Evolutionary conservation across 2,888 invertebrate genomes (phyloP), one percentile per base, ranked within the genome.

Genomic region (Drosophila basisetae): DNA sequence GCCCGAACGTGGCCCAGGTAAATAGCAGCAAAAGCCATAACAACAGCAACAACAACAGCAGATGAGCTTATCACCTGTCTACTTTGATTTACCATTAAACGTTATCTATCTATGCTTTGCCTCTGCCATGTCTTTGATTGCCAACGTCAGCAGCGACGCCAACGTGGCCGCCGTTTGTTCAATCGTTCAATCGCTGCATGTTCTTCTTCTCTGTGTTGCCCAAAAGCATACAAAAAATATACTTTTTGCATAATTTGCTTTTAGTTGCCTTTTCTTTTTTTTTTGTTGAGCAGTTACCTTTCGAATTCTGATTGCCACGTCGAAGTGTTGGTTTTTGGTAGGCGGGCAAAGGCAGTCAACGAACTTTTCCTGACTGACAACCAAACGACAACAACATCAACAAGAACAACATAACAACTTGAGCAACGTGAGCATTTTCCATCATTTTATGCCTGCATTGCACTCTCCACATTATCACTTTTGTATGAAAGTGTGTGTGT

Each of bases 1-100:
- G 80, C 93, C 93, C 41, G 93, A 93, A 85, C 92, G 93, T 89
- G 93, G 93, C 77, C 93, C 93, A 93, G 93, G 93, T 93, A 93
- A 93, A 68, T 59, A 39, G 35, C 58, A 70, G n/a, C 49, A 63
- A 54, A 31, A 68, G 31, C n/a, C 37, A 37, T 10, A 61, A 18
- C 28, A 72, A 35, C 28, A n/a, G n/a, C n/a, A 47, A 28, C 53
- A 54, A 49, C 33, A 56, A 22, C 53, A 61, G 16, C 7, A 16
- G 35, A 50, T 22, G 35, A 60, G 73, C 73, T 80, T 80, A 69
- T 79, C 80, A 76, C n/a, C 63, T 67, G 78, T 70, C 81, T 68
- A 70, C 69, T 58, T 65, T 75, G 69, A 66, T 78, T 83, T 80
- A 62, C 62, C 76, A 63, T 61, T 68, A 52, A 71, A 53, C 66